phyloP scores from a whole-genome alignment of 2,797 vertebrate genomes.

The Rallus crepitans region DNA sequence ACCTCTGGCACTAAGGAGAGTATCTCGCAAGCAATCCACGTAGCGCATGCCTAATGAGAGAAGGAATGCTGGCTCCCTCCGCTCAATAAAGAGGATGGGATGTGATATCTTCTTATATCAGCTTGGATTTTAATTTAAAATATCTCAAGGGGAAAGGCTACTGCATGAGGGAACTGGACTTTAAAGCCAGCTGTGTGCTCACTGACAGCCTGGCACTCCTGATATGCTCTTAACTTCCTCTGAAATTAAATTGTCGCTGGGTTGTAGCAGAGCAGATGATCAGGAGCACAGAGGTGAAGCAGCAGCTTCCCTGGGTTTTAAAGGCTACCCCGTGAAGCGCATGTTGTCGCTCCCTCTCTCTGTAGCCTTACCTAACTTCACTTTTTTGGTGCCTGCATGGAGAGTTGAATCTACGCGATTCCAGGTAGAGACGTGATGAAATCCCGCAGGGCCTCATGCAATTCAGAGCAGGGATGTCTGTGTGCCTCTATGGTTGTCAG shows the following conservation, averaged over 20 bases:
- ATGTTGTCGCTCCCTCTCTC: fast-evolving
- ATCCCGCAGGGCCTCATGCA: neutral
- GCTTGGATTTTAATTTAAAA: constrained; percentile 65
- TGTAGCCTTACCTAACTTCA: neutral
- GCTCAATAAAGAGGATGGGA: constrained; percentile 42
- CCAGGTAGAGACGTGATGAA: neutral
- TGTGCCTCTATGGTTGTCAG: neutral
- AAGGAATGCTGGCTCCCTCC: neutral
- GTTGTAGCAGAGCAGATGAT: neutral
- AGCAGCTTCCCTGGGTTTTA: neutral
- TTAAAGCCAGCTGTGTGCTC: neutral
- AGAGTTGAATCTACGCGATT: neutral
- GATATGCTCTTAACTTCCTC: neutral
- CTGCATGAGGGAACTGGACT: neutral
- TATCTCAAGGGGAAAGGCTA: constrained; percentile 24
- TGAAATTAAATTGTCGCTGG: constrained; percentile 11
- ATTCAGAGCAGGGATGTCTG: fast-evolving
- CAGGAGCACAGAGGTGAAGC: neutral
- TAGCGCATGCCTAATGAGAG: constrained; percentile 44
- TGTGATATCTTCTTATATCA: constrained; percentile 48
- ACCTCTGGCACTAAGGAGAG: constrained; percentile 41
- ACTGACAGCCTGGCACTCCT: neutral
- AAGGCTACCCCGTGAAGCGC: neutral
- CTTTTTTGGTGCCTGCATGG: neutral
- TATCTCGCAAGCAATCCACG: neutral